Base-by-base conservation (phyloP, 2,113 vertebrate genomes). In the Cromileptes altivelis region DNA sequence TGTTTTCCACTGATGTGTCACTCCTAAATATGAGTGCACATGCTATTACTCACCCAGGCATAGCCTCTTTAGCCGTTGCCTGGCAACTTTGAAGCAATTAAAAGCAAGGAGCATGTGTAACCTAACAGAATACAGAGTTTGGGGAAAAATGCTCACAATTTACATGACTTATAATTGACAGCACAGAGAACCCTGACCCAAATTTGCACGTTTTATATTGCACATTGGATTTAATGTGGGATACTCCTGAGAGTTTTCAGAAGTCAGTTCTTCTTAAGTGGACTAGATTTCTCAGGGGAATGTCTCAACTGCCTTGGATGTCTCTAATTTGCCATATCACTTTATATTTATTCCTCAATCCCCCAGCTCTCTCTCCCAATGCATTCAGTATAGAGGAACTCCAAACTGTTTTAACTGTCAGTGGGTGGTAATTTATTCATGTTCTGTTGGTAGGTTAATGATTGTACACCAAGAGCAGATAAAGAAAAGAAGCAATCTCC, bases 391-490 rank as follows among this genome's bases (percentile, higher is more conserved):
- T 42, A 33, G 69, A 80, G 65, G 37, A 84, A 85, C 49, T 61
- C 56, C 52, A 70, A 84, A 78, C 89, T 86, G 73, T 91, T 88
- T 92, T 82, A 85, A 78, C 71, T 82, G 77, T 89, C 70, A 40
- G 71, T 62, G 49, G 87, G 85, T 78, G 88, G 85, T 91, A 82
- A 92, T 92, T 91, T 93, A 92, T 94, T 92, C 85, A 88, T 88
- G 83, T 78, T 80, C 65, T 53, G 68, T 76, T 73, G 75, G 70
- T 69, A 82, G 84, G 81, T 81, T 88, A 93, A 91, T 85, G 79
- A 88, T 68, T 78, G 58, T 55, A 63, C 55, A 68, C 55, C 67
- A 49, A 79, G 56, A 86, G 73, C 18, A n/a, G 64, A 63, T 67
- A 89, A 65, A 81, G 76, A 82, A 81, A 77, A 70, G 65, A 75